A percentile compares a stretch with the other conserved stretches of the same genome.
Conservation (phyloP, 2,888 invertebrate genomes). For the Melinopterus prodromus region DNA sequence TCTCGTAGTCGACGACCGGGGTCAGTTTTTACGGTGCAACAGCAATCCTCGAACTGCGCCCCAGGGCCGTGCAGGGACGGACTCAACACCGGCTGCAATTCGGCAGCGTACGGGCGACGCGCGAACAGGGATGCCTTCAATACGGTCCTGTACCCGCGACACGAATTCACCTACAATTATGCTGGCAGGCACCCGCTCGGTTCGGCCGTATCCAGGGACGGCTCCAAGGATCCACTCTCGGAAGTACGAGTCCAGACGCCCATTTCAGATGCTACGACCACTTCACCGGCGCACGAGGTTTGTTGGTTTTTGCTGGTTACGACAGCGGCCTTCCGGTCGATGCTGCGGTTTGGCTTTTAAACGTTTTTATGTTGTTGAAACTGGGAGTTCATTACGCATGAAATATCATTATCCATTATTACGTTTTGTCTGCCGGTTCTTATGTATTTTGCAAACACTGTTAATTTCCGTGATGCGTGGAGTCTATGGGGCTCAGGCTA, state of each 20-base stretch:
- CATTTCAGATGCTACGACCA: constrained; percentile 38
- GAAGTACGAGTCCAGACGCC: constrained; percentile 57
- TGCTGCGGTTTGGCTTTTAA: no score
- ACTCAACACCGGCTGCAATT: constrained; percentile 37
- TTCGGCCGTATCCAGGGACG: constrained; percentile 52
- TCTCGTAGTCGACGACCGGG: constrained; percentile 59
- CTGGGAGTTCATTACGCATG: not conserved
- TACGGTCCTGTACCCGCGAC: constrained; percentile 42
- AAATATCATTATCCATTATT: not conserved
- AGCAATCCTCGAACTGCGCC: constrained; percentile 46
- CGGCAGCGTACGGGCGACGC: constrained; percentile 46
- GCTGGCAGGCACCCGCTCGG: constrained; percentile 35
- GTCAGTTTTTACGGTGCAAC: constrained; percentile 56
- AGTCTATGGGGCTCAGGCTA: not conserved
- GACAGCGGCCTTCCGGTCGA: not conserved
- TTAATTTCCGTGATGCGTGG: not conserved
- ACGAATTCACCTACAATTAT: constrained; percentile 40
- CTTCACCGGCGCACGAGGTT: constrained; percentile 30
- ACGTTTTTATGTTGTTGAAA: not conserved
- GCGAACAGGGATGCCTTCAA: constrained; percentile 42
- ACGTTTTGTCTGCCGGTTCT: not conserved
- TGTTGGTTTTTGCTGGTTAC: not conserved
- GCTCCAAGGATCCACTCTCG: constrained; percentile 56
- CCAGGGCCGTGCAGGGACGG: constrained; percentile 56
- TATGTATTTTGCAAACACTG: not conserved